A percentile compares a stretch with the other conserved stretches of the same genome.
phyloP scores from a whole-genome alignment of 2,888 invertebrate genomes.

The Hedya salicella region DNA sequence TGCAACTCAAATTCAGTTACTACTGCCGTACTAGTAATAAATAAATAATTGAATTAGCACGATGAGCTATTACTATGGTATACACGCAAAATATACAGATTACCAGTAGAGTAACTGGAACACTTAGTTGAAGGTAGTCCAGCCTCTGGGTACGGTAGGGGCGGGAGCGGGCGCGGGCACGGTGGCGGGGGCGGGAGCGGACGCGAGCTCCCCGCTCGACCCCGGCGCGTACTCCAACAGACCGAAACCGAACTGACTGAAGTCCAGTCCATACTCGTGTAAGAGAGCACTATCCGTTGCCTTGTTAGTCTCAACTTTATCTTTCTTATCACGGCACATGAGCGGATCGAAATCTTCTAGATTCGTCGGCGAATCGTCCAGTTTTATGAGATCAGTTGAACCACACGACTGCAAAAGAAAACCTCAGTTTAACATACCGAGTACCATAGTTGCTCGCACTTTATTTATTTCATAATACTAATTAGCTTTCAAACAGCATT shows the following conservation, averaged over 20 bases:
- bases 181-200: slow-evolving; percentile 52
- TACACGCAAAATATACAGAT: slow-evolving; percentile 34
- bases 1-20: slow-evolving; percentile 14
- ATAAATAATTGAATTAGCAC: slow-evolving; percentile 45
- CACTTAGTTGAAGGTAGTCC: slow-evolving; percentile 77
- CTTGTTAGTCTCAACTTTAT: slow-evolving; percentile 70
- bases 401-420: slow-evolving; percentile 79
- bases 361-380: slow-evolving; percentile 75
- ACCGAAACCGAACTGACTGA: slow-evolving; percentile 75
- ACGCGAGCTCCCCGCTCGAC: slow-evolving; percentile 38
- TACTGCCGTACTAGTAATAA: slow-evolving; percentile 20
- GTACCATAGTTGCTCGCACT: slow-evolving; percentile 23
- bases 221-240: slow-evolving; percentile 74
- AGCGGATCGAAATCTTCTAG: slow-evolving; percentile 79
- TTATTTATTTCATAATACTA: background rate
- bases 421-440: slow-evolving; percentile 58
- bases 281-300: slow-evolving; percentile 87
- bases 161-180: slow-evolving; percentile 56
- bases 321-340: slow-evolving; percentile 68
- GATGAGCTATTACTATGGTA: slow-evolving; percentile 44
- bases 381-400: slow-evolving; percentile 78
- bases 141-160: slow-evolving; percentile 68
- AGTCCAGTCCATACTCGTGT: slow-evolving; percentile 90
- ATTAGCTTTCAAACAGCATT: slow-evolving; percentile 5
- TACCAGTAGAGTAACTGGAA: slow-evolving; percentile 45